phyloP scores from a whole-genome alignment of 2,888 invertebrate species.

The Plebejus argus region DNA sequence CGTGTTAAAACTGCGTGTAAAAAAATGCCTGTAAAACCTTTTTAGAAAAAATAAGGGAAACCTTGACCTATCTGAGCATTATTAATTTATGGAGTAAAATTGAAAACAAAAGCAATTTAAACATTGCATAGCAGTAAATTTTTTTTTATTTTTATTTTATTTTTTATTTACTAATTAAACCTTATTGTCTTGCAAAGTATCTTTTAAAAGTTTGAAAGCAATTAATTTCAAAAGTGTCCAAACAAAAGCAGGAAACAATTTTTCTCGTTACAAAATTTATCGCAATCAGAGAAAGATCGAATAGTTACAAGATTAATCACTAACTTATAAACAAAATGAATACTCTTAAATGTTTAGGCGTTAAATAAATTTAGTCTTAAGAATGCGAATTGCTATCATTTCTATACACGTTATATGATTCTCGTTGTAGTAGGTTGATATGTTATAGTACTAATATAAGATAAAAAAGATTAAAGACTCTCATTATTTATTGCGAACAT shows the following conservation, averaged over 20 bases:
- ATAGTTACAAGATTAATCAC: neutral
- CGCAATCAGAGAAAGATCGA: neutral
- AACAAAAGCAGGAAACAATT: neutral
- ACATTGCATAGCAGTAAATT: too few species aligned
- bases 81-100: too few species aligned
- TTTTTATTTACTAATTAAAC: too few species aligned
- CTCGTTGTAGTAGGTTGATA: neutral
- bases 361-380: neutral
- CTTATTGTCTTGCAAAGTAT: too few species aligned
- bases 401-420: neutral
- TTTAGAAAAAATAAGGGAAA: too few species aligned
- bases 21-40: too few species aligned
- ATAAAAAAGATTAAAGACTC: conserved; percentile 24
- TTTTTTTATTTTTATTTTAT: too few species aligned
- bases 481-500: conserved; percentile 6
- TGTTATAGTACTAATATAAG: conserved; percentile 42
- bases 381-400: neutral
- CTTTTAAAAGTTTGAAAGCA: neutral
- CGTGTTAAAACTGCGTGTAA: too few species aligned
- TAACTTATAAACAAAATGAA: neutral
- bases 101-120: too few species aligned
- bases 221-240: neutral
- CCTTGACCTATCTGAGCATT: too few species aligned
- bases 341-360: neutral
- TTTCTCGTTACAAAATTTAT: neutral